Evolutionary conservation across 2,113 vertebrate genomes (phyloP).

Genomic region (Antechinus flavipes): DNA sequence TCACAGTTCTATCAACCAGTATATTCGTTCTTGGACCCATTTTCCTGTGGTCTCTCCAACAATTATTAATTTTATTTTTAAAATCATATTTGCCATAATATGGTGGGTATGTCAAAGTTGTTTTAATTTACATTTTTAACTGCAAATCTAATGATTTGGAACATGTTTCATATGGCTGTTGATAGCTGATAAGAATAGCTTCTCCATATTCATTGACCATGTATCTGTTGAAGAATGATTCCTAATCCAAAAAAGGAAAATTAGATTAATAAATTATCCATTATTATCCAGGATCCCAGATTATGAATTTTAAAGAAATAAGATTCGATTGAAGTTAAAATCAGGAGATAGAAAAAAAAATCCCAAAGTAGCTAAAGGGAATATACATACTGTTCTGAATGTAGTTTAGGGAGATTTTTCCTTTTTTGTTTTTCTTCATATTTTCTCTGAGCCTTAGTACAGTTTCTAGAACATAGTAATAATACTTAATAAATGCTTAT

Average conservation of each 20-base stretch:
- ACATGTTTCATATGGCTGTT: not conserved
- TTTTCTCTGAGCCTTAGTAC: not conserved
- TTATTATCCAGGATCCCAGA: not conserved
- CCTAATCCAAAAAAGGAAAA: not conserved
- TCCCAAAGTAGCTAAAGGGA: not conserved
- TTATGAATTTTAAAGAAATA: not conserved
- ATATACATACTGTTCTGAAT: not conserved
- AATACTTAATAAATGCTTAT: not conserved
- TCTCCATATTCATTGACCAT: not conserved
- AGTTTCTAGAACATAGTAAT: not conserved
- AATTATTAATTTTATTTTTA: not conserved
- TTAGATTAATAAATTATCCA: not conserved
- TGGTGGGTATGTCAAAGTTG: not conserved
- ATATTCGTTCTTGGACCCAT: not conserved
- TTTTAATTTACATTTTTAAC: not conserved
- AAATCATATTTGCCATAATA: not conserved
- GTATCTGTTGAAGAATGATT: not conserved
- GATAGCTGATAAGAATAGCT: not conserved
- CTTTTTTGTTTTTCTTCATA: not conserved
- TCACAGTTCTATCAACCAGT: not conserved
- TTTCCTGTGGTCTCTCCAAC: not conserved
- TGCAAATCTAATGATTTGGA: not conserved
- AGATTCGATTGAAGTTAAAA: not conserved
- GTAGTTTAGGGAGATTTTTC: not conserved
- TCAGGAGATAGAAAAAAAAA: not conserved